These are phyloP conservation scores for Pluvialis apricaria DNA, from an alignment of 2,113 vertebrate species.

Conservation along the genomic window DNA sequence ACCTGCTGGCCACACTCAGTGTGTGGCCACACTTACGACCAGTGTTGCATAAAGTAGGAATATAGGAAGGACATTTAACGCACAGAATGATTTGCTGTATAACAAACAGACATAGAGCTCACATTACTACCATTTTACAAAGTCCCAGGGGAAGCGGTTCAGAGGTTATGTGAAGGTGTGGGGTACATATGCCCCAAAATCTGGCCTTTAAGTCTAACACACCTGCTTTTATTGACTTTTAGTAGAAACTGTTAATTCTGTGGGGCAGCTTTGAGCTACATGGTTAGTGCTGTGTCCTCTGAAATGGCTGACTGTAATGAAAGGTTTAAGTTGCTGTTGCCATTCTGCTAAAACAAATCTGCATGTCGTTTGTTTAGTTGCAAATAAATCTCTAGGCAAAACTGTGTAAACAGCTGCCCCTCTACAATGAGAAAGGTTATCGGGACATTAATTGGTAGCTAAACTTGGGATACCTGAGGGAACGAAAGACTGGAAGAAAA, in stretches of 20 bases:
- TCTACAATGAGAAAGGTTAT: background rate
- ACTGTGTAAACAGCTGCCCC: background rate
- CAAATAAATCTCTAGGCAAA: conserved; percentile 20
- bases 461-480: background rate
- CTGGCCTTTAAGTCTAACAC: background rate
- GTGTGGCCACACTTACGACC: too few species aligned
- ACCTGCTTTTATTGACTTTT: background rate
- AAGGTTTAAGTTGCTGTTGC: background rate
- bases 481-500: background rate
- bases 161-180: background rate
- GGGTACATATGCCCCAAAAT: background rate
- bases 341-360: background rate
- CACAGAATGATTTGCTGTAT: background rate
- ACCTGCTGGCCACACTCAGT: too few species aligned
- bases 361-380: conserved; percentile 17
- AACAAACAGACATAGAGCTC: background rate
- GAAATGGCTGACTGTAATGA: background rate
- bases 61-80: background rate
- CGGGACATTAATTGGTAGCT: background rate
- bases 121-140: background rate
- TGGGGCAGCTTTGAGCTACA: background rate
- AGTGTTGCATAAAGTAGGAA: background rate
- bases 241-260: background rate
- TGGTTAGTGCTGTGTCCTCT: background rate
- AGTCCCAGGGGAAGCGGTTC: background rate